Evolutionary conservation across 2,888 invertebrate species (phyloP), one percentile per base, ranked within the genome.

Genomic region (Caenorhabditis sp.): DNA sequence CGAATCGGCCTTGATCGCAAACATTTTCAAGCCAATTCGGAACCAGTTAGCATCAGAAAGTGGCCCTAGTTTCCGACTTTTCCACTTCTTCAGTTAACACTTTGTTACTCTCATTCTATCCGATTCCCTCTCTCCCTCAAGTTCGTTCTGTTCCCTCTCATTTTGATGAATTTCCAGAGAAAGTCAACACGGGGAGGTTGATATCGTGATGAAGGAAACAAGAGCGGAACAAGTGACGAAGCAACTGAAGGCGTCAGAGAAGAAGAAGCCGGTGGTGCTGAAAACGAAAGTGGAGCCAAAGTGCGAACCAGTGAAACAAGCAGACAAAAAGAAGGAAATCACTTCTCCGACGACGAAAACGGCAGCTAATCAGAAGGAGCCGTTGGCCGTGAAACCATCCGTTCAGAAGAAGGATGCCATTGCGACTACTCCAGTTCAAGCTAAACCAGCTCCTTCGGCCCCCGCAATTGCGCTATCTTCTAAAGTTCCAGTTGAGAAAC

Each of bases 211-310:
- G 63, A 65, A 63, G 9, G 17, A 55, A 7, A 62, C 58, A 24
- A 24, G 27, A 3, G 9, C 41, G 26, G 79, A 63, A 32, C 65
- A 58, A 13, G 32, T 46, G 6, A 58, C 55, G 35, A 80, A 74
- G 48, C 61, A 59, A 22, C 6, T 74, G 35, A 78, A 74, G 39
- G 26, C 50, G 20, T 15, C 50, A 8, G 65, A 43, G 20, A 59
- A 65, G 61, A 71, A 76, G 61, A 63, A 70, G 22, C 58, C 52
- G 32, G 59, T 43, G n/a, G 56, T 63, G 15, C 15, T 61, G 46
- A 63, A 65, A 26, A 63, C 63, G 2, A 55, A 39, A 26, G 59
- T 59, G 20, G 73, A 56, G 7, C 65, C 58, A 9, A 65, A 63
- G 30, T 24, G 41, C 24, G 63, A 65, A 27, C 11, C 32, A 9